These are phyloP conservation scores for Laterallus jamaicensis DNA, from an alignment of 2,113 vertebrate genomes.

Conservation along the genomic window DNA sequence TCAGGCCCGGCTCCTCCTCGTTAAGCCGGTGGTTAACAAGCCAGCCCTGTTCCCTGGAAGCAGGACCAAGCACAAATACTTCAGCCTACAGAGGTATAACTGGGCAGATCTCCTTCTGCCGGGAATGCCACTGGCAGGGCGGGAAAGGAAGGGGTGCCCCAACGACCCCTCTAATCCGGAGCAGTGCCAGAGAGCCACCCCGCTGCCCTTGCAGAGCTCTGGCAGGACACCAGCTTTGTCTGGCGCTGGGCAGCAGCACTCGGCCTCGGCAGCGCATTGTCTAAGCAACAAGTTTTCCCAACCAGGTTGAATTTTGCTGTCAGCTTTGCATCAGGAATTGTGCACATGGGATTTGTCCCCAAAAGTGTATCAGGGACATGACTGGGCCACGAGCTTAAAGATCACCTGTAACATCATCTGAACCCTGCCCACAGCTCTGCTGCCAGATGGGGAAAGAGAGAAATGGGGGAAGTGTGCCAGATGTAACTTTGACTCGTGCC, in stretches of 20 bases:
- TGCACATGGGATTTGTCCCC: background rate
- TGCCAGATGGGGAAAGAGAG: background rate
- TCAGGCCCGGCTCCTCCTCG: background rate
- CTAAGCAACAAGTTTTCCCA: background rate
- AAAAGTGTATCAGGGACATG: background rate
- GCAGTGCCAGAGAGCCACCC: no score
- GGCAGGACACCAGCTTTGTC: no score
- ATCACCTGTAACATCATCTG: rapidly evolving
- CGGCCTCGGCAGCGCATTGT: background rate
- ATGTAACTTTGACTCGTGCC: rapidly evolving
- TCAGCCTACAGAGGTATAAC: background rate
- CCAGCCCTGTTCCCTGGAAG: background rate
- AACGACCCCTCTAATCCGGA: no score
- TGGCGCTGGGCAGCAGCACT: background rate
- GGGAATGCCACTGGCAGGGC: background rate
- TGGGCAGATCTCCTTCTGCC: background rate
- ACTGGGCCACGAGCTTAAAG: background rate
- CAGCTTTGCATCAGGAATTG: background rate
- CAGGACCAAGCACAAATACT: background rate
- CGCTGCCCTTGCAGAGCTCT: background rate
- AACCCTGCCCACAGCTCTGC: background rate
- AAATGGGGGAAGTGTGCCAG: background rate
- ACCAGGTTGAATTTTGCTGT: background rate
- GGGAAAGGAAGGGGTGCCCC: background rate
- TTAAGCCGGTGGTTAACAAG: background rate